Conservation (phyloP, 2,888 invertebrate genomes). For the Tenthredo notha region DNA sequence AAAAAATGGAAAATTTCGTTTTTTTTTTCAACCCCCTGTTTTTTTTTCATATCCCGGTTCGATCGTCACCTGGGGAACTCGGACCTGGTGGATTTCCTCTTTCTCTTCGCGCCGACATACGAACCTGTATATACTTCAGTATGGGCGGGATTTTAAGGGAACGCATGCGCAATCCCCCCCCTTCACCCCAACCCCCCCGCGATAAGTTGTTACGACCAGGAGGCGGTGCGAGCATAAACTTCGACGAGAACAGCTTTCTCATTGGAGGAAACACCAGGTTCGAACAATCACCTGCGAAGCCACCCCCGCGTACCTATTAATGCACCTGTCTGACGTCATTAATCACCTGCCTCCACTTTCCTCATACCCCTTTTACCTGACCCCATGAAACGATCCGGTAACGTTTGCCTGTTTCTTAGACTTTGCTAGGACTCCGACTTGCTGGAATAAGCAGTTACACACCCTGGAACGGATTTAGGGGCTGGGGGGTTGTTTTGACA, state of each 20-base stretch:
- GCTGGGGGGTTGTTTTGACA: too few relatives aligned
- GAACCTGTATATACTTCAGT: constrained; percentile 11
- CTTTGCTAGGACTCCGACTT: neutral
- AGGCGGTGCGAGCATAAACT: constrained; percentile 49
- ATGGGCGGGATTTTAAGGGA: constrained; percentile 43
- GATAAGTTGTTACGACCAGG: constrained; percentile 46
- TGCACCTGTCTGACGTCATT: constrained; percentile 74
- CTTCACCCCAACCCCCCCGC: neutral
- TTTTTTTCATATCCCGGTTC: neutral
- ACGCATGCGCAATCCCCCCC: constrained; percentile 45
- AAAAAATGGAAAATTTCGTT: too few relatives aligned
- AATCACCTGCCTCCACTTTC: constrained; percentile 64
- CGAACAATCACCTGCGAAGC: constrained; percentile 42
- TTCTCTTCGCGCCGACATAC: neutral
- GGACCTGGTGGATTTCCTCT: constrained; percentile 23
- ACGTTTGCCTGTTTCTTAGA: neutral
- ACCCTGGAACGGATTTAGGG: too few relatives aligned
- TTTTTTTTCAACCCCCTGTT: too few relatives aligned
- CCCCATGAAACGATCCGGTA: neutral
- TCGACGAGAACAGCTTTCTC: neutral
- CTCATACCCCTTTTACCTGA: constrained; percentile 44
- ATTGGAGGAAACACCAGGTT: constrained; percentile 31
- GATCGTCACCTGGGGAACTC: neutral
- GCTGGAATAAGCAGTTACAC: neutral
- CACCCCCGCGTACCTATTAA: constrained; percentile 65